Base-by-base conservation (phyloP, 1,140 invertebrate genomes). In the Danaus melanippus region DNA sequence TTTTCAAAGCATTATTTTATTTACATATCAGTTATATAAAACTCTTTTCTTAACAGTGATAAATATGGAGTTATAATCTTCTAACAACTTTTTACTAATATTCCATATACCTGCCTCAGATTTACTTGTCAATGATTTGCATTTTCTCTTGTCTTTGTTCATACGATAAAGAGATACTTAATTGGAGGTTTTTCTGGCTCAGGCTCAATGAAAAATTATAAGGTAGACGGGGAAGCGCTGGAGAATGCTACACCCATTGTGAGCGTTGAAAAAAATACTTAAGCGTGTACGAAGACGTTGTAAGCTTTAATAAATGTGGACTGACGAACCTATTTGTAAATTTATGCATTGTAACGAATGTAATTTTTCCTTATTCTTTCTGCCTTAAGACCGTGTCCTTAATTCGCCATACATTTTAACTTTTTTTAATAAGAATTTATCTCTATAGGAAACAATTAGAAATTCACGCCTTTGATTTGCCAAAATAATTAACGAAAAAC, bases 191-290 rank as follows among this genome's bases (percentile, higher is more conserved):
- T 81, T 76, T 62, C 73, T 75, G 73, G 78, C 74, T 79, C 72
- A 63, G 77, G 71, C 82, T 83, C 83, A 86, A 86, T 86, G 83
- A 86, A 83, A 86, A 84, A 86, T 86, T 84, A 86, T 78, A 78
- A 80, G 79, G 62, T 75, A 84, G 83, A 81, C 78, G 77, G 81
- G 80, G 68, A 74, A 71, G 80, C 78, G 75, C 76, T 68, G 50
- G 74, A 71, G 74, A 83, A 83, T 83, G 77, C 71, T 53, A 54
- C 61, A 65, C 69, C 74, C 77, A 75, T 75, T 81, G 71, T 71
- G 57, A 54, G 60, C 69, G 66, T 59, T 48, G 42, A 75, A 79
- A 80, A 71, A 81, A 79, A 76, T 71, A 62, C 64, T 71, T 52
- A 57, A 52, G 60, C 66, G 66, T 58, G 64, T 64, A 69, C 67